Evolutionary conservation across 1,140 invertebrate species (phyloP), one percentile per base, ranked within the genome.

Genomic region (Drosophila grimshawi): DNA sequence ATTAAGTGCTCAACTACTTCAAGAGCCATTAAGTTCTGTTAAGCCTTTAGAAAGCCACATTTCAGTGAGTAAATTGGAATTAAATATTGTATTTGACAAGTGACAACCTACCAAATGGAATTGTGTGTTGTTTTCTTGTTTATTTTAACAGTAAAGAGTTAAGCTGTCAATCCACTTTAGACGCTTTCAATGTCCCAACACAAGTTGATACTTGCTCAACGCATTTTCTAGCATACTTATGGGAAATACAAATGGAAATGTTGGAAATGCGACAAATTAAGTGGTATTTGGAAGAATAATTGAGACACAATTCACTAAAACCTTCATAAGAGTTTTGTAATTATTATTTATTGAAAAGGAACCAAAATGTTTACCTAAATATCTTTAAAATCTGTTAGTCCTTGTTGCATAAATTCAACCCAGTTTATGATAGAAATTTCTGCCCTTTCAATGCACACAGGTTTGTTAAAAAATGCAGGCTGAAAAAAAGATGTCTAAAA

Each of bases 401-500:
- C 39, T 43, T 4, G 7, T 39, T 39, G 37, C 37, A 39, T 39
- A 39, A 39, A 39, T 39, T 39, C 2, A 39, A 39, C 3, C 37
- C 37, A 39, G 39, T 43, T 43, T 4, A 43, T 8, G 39, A 3
- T 6, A n/a, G 3, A 1, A 43, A 19, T 19, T 19, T 19, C 19
- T n/a, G 10, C 39, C 39, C 39, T n/a, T n/a, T n/a, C 39, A 43
- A 43, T 43, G 39, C 39, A 43, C 4, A n/a, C 10, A 43, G 10
- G 39, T 43, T 4, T n/a, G 2, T n/a, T 19, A 19, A n/a, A 43
- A 43, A 43, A 43, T 43, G 0, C 39, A n/a, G 19, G 33, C 39
- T 10, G 7, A 27, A 5, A 35, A 49, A 56, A 61, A 48, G 45
- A 52, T 68, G 65, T 45, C 30, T n/a, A 11, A 33, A 35, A 59